Evolutionary conservation across 2,113 vertebrate genomes (phyloP).

Genomic region (Tachysurus vachellii): DNA sequence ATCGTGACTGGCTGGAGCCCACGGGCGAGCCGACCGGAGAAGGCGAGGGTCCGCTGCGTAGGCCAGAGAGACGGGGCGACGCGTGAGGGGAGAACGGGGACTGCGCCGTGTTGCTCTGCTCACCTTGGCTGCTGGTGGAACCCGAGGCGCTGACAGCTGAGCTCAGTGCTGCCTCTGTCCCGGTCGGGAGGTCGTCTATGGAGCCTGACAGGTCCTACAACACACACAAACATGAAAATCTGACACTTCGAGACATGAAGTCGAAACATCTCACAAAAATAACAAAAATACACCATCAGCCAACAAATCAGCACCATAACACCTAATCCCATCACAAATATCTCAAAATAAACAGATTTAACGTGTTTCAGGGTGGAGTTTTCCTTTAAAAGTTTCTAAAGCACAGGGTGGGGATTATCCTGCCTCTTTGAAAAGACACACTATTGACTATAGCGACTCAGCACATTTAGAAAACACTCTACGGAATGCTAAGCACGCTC

Average conservation of each 20-base stretch:
- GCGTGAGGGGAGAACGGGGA: conserved; percentile 92
- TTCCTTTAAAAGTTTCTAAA: background rate
- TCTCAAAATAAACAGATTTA: background rate
- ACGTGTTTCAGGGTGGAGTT: background rate
- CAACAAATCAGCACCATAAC: background rate
- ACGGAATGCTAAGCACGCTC: background rate
- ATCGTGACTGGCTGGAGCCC: conserved; percentile 85
- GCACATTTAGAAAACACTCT: background rate
- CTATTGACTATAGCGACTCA: background rate
- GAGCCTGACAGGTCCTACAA: conserved; percentile 91
- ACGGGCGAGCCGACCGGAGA: conserved; percentile 85
- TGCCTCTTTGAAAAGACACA: background rate
- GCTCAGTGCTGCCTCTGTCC: conserved; percentile 87
- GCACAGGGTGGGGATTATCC: background rate
- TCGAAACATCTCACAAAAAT: background rate
- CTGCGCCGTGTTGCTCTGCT: conserved; percentile 88
- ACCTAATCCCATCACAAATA: background rate
- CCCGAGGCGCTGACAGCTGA: conserved; percentile 84
- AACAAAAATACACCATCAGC: background rate
- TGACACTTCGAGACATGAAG: background rate
- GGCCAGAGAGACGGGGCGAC: conserved; percentile 84
- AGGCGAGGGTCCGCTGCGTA: conserved; percentile 84
- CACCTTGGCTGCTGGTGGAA: conserved; percentile 86
- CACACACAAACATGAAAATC: conserved; percentile 23
- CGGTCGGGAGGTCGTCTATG: conserved; percentile 91